These are phyloP conservation scores for Gyrodactylus bullatarudis DNA, from an alignment of 1,140 invertebrate genomes.

Conservation along the genomic window DNA sequence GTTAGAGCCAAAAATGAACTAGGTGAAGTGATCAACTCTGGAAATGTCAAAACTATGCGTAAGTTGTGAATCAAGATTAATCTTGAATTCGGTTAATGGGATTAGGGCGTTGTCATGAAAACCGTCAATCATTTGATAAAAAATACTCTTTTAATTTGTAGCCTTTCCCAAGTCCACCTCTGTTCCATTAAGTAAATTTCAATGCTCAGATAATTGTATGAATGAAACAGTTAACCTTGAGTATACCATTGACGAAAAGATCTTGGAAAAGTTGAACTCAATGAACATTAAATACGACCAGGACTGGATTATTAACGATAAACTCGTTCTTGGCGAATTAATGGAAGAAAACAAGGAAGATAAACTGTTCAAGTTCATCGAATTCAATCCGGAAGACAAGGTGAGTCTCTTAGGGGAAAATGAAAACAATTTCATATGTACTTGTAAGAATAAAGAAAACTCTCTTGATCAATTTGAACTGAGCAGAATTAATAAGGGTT, in stretches of 20 bases:
- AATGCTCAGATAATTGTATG: neutral
- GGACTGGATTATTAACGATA: neutral
- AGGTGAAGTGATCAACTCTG: neutral
- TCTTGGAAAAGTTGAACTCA: neutral
- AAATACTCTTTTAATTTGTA: neutral
- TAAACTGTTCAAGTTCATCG: neutral
- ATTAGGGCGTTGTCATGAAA: neutral
- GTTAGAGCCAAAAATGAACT: neutral
- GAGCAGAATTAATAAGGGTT: too few species aligned
- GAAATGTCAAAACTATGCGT: neutral
- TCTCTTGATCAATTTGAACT: too few species aligned
- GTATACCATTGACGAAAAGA: neutral
- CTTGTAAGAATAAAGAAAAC: too few species aligned
- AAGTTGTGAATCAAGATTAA: neutral
- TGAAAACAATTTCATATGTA: too few species aligned
- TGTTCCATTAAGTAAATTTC: neutral
- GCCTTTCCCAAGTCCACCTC: too few species aligned
- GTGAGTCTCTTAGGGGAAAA: too few species aligned
- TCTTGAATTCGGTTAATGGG: neutral
- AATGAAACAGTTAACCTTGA: neutral
- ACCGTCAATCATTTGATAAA: neutral
- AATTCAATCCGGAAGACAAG: neutral
- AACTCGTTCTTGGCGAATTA: neutral
- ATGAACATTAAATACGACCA: neutral
- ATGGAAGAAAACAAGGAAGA: neutral